Conservation (phyloP, 2,113 vertebrate species). For the Bambusicola thoracicus region DNA sequence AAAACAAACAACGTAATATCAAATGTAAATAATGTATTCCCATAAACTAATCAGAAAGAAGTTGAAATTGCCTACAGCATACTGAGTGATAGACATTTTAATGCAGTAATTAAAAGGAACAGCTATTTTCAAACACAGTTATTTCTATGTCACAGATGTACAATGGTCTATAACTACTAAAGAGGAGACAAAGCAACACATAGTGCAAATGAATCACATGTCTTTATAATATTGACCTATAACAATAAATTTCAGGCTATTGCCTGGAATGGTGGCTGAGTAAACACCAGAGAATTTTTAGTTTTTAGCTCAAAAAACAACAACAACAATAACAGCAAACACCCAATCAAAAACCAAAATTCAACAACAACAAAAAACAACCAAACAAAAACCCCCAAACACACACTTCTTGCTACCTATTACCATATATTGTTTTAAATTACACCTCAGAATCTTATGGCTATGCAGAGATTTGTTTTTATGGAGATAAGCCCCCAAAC, state of each 20-base stretch:
- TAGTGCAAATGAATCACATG: neutral
- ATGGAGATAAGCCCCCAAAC: neutral
- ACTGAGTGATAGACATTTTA: conserved; percentile 10
- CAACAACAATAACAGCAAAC: neutral
- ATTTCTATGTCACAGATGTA: neutral
- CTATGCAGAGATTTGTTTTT: neutral
- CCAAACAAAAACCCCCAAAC: no score
- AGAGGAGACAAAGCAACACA: neutral
- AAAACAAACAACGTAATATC: conserved; percentile 10
- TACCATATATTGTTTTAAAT: neutral
- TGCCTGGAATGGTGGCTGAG: neutral
- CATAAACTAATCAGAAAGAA: conserved; percentile 52
- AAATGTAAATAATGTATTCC: conserved; percentile 23
- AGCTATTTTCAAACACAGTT: neutral
- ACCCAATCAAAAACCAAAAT: no score
- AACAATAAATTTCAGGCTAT: neutral
- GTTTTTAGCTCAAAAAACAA: neutral
- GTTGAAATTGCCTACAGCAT: conserved; percentile 16
- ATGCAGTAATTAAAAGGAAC: neutral
- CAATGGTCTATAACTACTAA: neutral
- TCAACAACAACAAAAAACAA: neutral
- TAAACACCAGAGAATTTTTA: neutral
- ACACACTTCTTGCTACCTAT: neutral
- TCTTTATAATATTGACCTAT: neutral
- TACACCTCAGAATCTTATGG: neutral